Evolutionary conservation across 1,140 invertebrate genomes (phyloP).

Genomic region (Zaprionus kolodkinae): DNA sequence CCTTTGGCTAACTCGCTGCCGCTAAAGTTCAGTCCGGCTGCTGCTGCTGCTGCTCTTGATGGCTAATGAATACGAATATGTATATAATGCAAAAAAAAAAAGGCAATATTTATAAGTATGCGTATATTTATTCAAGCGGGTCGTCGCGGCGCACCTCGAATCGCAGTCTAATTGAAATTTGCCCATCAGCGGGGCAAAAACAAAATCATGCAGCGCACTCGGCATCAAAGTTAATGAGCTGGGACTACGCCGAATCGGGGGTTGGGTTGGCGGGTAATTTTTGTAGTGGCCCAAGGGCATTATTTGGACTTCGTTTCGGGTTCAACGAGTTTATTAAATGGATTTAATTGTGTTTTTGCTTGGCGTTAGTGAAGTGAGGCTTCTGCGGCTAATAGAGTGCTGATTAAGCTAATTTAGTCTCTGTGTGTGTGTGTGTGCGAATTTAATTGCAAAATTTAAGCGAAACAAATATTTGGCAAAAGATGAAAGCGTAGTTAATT

Average conservation of each 20-base stretch:
- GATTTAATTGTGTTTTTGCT: conserved; percentile 70
- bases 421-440: conserved; percentile 6
- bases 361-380: conserved; percentile 28
- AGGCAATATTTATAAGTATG: neutral
- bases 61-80: conserved; percentile 77
- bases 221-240: conserved; percentile 76
- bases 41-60: conserved; percentile 21
- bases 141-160: conserved; percentile 16
- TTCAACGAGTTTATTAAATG: conserved; percentile 79
- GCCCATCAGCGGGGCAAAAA: conserved; percentile 33
- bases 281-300: conserved; percentile 54
- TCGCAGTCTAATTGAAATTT: conserved; percentile 71
- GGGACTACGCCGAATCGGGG: conserved; percentile 24
- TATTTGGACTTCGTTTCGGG: conserved; percentile 57
- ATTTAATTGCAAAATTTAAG: conserved; percentile 32
- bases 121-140: conserved; percentile 5
- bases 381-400: conserved; percentile 38
- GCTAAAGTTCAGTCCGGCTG: neutral
- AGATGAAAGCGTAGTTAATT: conserved; percentile 6
- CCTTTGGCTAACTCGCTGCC: conserved; percentile 12
- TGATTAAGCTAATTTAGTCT: conserved; percentile 28
- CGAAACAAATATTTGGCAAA: conserved; percentile 6
- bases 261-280: neutral
- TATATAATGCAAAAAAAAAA: conserved; percentile 1
- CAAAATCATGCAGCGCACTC: conserved; percentile 21